Evolutionary conservation across 2,888 invertebrate genomes (phyloP).

Genomic region (Lepidocyrtoides sp.): DNA sequence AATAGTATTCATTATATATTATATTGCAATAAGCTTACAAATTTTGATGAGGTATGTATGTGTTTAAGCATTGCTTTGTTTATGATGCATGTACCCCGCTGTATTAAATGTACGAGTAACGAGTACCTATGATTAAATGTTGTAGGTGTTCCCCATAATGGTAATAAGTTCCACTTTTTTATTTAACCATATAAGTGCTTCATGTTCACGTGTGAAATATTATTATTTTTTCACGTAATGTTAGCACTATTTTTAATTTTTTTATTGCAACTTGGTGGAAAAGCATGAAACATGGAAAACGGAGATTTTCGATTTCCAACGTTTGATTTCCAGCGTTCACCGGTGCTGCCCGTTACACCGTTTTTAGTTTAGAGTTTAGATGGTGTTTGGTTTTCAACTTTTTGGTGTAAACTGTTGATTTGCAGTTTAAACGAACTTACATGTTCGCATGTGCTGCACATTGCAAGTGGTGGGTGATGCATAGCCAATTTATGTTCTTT

Average conservation of each 20-base stretch:
- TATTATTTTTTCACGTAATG: neutral
- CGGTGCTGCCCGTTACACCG: too few species aligned
- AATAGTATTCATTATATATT: neutral
- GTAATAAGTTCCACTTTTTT: neutral
- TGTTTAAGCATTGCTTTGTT: slow-evolving; percentile 1
- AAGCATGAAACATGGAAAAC: too few species aligned
- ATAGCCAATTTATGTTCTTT: too few species aligned
- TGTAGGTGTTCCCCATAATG: slow-evolving; percentile 1
- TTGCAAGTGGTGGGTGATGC: too few species aligned
- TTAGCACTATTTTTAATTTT: neutral
- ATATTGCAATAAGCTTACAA: neutral
- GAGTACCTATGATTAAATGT: slow-evolving; percentile 42
- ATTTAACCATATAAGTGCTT: too few species aligned
- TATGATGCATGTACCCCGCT: neutral
- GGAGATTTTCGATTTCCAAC: neutral
- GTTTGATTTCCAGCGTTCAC: too few species aligned
- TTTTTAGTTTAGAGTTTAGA: too few species aligned
- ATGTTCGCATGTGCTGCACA: too few species aligned
- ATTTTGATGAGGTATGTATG: neutral
- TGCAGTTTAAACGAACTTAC: too few species aligned
- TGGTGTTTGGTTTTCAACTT: too few species aligned
- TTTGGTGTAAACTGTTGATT: too few species aligned
- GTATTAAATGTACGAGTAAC: slow-evolving; percentile 8
- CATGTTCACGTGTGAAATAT: slow-evolving; percentile 8
- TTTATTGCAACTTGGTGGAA: too few species aligned